These are phyloP conservation scores for Drosophila ficusphila DNA, from an alignment of 1,140 invertebrate genomes.

Conservation along the genomic window DNA sequence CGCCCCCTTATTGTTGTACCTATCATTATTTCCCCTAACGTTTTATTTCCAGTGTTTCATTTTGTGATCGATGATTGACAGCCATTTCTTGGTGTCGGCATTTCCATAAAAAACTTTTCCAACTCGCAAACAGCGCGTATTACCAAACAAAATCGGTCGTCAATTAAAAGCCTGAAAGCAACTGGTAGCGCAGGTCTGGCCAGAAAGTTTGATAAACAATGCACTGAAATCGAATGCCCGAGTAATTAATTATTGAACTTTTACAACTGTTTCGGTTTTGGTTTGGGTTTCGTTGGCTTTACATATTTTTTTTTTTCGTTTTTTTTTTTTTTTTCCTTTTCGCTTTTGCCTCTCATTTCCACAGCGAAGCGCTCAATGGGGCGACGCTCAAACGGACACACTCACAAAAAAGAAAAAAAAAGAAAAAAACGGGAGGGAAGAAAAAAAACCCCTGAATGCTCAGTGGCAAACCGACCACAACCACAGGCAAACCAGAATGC, in stretches of 20 bases:
- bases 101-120: conserved; percentile 42
- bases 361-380: conserved; percentile 54
- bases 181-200: conserved; percentile 27
- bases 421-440: no score
- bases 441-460: conserved; percentile 45
- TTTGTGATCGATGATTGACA: conserved; percentile 33
- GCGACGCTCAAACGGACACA: conserved; percentile 20
- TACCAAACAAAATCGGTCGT: conserved; percentile 62
- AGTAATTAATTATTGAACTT: conserved; percentile 79
- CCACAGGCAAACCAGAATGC: conserved; percentile 62
- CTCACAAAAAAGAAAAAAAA: neutral
- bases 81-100: conserved; percentile 27
- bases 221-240: conserved; percentile 58
- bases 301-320: neutral
- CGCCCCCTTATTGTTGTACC: no score
- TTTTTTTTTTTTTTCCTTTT: neutral
- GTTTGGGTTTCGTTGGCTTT: neutral
- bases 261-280: conserved; percentile 62
- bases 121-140: conserved; percentile 43
- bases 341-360: conserved; percentile 8
- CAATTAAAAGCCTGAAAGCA: conserved; percentile 48
- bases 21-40: no score
- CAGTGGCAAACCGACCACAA: conserved; percentile 42
- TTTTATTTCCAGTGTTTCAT: conserved; percentile 5
- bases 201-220: conserved; percentile 51